Base-by-base conservation (phyloP, 2,797 vertebrate species). In the Ptychobarbus kaznakovi region DNA sequence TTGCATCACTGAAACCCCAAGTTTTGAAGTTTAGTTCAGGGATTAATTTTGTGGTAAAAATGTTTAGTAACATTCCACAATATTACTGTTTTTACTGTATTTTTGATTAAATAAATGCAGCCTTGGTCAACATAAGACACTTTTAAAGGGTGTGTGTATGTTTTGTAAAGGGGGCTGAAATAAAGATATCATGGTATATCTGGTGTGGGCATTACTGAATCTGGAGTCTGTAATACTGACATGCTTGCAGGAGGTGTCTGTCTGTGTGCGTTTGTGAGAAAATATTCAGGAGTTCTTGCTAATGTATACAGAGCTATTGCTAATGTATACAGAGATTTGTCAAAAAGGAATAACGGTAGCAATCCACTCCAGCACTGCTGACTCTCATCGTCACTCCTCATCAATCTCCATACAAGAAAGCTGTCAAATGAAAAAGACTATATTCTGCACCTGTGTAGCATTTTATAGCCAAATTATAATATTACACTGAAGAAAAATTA, bases 271-370 rank as follows among this genome's bases (percentile, higher is more conserved):
- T 83, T 44, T 68, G 86, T 81, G 86, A 75, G 74, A 86, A 83
- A 80, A 80, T 82, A 83, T 83, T 72, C 70, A 80, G 87, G 87
- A 82, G 83, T 74, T 89, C 88, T 89, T 87, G 89, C 86, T 90
- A 90, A 90, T 86, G 86, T 81, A 88, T 83, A 88, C 82, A 75
- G 82, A 81, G 86, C 81, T 86, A 82, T 87, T 88, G 87, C 86
- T 89, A 89, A 89, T 88, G 84, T 85, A 89, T 86, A 89, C 78
- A 75, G 84, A 78, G 84, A 90, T 87, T 90, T 89, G 89, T 89
- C 87, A 84, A 88, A 90, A 90, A 90, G 82, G 58, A 76, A 81
- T 82, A 87, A 89, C 78, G 83, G 56, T 83, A 86, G 76, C 72
- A 75, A 81, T 78, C 84, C 65, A 46, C 61, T 86, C 82, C 84